Evolutionary conservation across 2,113 vertebrate genomes (phyloP).

Genomic region (Chlorodrepanis virens): DNA sequence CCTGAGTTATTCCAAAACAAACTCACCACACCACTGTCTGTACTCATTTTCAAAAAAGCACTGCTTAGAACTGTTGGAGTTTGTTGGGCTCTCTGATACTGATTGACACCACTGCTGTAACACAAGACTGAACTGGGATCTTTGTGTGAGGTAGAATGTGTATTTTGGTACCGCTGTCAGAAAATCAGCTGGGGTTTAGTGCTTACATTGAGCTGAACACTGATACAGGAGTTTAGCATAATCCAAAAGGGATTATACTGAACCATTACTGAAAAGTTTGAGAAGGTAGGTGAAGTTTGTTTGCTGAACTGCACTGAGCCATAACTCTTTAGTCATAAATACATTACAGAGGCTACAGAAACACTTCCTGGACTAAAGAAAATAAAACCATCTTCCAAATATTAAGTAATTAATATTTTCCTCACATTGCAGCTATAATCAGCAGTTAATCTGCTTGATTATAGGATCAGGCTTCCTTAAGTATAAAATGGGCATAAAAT

Average conservation of each 20-base stretch:
- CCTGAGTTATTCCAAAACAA: neutral
- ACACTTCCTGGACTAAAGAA: neutral
- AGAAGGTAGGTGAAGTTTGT: neutral
- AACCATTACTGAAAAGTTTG: neutral
- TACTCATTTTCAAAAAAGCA: neutral
- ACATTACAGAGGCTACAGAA: neutral
- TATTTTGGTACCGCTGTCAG: neutral
- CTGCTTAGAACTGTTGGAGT: neutral
- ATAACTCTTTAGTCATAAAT: neutral
- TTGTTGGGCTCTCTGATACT: neutral
- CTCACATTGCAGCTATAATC: neutral
- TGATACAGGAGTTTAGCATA: neutral
- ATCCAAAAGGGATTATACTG: neutral
- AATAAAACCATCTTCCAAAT: neutral
- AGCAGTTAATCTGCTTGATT: neutral
- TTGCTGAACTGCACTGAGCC: neutral
- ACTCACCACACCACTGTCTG: neutral
- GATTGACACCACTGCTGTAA: neutral
- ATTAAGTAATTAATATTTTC: neutral
- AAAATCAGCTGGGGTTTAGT: neutral
- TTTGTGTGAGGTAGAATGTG: neutral
- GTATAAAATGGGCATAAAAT: neutral
- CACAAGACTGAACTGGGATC: neutral
- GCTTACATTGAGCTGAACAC: neutral
- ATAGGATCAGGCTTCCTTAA: neutral